phyloP scores from a whole-genome alignment of 2,113 vertebrate species.

The Tupaia chinensis region DNA sequence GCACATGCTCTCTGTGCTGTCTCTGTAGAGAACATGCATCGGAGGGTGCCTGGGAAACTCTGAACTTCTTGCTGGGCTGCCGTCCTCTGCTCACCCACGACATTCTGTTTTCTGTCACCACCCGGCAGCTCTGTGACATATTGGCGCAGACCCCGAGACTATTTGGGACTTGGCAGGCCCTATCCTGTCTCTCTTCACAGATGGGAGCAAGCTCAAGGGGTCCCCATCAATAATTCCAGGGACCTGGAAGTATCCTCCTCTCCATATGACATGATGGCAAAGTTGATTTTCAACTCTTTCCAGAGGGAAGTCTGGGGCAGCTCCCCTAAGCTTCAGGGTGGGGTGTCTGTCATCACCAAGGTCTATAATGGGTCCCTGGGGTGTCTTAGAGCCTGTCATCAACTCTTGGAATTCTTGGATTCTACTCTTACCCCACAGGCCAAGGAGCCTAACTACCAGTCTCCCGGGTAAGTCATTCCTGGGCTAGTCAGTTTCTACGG shows the following conservation, averaged over 20 bases:
- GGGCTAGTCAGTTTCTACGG: not conserved
- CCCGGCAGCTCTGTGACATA: not conserved
- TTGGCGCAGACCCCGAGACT: not conserved
- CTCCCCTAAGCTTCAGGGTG: not conserved
- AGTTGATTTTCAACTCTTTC: not conserved
- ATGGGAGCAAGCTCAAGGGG: not conserved
- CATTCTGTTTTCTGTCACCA: not conserved
- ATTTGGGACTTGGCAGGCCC: not conserved
- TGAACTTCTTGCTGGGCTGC: not conserved
- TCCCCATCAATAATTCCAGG: not conserved
- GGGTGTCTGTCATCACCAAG: not conserved
- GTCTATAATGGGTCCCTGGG: not conserved
- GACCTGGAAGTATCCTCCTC: not conserved
- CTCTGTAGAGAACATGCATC: fast-evolving
- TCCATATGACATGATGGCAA: not conserved
- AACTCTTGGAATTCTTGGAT: not conserved
- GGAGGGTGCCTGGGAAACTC: not conserved
- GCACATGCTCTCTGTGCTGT: not conserved
- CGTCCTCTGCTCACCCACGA: not conserved
- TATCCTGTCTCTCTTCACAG: not conserved
- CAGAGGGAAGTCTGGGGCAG: not conserved
- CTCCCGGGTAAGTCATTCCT: fast-evolving
- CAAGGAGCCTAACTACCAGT: not conserved
- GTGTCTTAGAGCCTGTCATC: not conserved
- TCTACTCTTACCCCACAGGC: not conserved